Evolutionary conservation across 1,140 invertebrate genomes (phyloP).

Genomic region (Parasteatoda tepidariorum): DNA sequence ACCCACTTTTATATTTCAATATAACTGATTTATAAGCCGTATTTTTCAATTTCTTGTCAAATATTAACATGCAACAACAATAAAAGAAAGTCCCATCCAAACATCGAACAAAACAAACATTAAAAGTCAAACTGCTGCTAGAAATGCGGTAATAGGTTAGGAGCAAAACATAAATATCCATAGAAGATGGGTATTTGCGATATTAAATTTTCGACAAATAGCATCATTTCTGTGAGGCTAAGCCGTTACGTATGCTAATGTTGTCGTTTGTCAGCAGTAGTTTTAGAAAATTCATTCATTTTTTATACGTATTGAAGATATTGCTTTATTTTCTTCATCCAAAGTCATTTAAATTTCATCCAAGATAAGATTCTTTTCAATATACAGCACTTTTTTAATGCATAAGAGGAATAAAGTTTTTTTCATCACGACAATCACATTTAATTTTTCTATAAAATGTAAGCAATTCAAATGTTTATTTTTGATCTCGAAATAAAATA

Average conservation of each 20-base stretch:
- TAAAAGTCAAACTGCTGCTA: no score
- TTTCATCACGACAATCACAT: background rate
- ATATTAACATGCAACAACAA: no score
- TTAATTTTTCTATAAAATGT: no score
- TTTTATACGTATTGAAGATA: background rate
- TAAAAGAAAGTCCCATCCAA: no score
- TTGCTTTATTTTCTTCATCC: background rate
- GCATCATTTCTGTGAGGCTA: constrained; percentile 34
- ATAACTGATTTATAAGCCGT: no score
- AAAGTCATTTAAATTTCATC: constrained; percentile 19
- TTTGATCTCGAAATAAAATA: no score
- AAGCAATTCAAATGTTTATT: no score
- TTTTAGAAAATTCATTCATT: constrained; percentile 21
- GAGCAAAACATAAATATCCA: constrained; percentile 25
- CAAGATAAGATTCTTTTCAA: background rate
- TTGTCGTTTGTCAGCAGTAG: constrained; percentile 19
- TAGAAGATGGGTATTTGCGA: constrained; percentile 19
- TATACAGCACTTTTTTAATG: background rate
- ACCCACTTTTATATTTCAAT: no score
- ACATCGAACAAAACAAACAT: no score
- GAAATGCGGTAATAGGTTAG: background rate
- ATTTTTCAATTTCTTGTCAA: no score
- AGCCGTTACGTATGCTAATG: constrained; percentile 41
- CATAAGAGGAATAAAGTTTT: background rate
- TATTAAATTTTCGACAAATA: constrained; percentile 53